These are phyloP conservation scores for Serrognathus titanus DNA, from an alignment of 2,888 invertebrate species.

Conservation along the genomic window DNA sequence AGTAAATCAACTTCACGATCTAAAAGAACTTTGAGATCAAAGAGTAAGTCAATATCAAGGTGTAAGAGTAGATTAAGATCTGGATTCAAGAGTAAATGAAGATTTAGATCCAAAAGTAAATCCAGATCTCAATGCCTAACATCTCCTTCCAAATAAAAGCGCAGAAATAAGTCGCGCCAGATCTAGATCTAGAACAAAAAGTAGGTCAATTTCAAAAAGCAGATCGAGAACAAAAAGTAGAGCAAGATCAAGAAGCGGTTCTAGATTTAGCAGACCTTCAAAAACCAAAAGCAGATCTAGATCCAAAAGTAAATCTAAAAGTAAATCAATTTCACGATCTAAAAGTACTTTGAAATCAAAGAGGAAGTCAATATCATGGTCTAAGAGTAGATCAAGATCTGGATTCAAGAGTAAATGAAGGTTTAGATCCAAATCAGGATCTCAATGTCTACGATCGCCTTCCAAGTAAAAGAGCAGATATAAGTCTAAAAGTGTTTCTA, in stretches of 20 bases:
- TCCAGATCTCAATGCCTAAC: no score
- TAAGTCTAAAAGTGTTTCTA: constrained; percentile 40
- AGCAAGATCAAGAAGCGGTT: constrained; percentile 41
- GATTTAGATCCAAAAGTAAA: constrained; percentile 26
- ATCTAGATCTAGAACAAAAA: constrained; percentile 35
- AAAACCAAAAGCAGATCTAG: constrained; percentile 40
- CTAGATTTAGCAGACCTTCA: constrained; percentile 38
- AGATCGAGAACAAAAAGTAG: constrained; percentile 44
- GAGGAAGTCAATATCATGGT: constrained; percentile 33
- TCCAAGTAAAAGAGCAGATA: no score
- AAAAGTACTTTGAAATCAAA: constrained; percentile 23
- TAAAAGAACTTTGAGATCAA: constrained; percentile 21
- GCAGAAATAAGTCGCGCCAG: no score
- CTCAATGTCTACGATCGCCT: no score
- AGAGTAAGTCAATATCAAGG: constrained; percentile 31
- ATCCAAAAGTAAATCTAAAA: constrained; percentile 43
- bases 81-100: constrained; percentile 38
- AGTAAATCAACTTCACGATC: constrained; percentile 36
- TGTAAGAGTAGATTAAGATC: constrained; percentile 42
- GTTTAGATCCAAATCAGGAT: constrained; percentile 39
- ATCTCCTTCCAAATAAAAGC: no score
- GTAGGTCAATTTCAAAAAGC: constrained; percentile 39
- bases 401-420: constrained; percentile 38
- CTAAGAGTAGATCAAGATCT: constrained; percentile 40
- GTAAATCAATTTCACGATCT: constrained; percentile 34